These are phyloP conservation scores for Myotis lucifugus DNA, from an alignment of 2,113 vertebrate genomes.

Conservation along the genomic window DNA sequence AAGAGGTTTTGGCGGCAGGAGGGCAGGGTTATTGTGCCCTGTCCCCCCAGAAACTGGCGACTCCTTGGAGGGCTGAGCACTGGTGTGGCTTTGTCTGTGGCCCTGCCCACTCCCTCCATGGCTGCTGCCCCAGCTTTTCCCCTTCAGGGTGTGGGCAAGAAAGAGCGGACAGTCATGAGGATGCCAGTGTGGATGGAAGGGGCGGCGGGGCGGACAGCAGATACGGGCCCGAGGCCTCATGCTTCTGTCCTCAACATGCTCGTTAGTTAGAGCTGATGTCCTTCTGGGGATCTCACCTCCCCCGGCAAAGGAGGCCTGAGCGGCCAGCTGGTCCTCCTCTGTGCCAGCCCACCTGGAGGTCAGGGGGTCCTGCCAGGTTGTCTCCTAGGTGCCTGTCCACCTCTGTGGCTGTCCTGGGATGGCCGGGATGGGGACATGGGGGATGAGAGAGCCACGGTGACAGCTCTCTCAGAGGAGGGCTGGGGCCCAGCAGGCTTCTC, in stretches of 20 bases:
- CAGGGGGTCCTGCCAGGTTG: not conserved
- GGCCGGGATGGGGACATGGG: too few relatives aligned
- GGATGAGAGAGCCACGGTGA: rapidly evolving
- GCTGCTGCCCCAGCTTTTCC: not conserved
- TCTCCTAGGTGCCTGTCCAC: not conserved
- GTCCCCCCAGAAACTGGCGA: not conserved
- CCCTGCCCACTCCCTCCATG: not conserved
- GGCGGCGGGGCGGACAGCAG: not conserved
- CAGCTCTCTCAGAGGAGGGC: not conserved
- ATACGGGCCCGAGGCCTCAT: not conserved
- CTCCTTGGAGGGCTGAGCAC: not conserved
- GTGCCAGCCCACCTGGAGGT: not conserved
- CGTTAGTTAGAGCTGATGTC: not conserved
- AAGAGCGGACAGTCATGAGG: not conserved
- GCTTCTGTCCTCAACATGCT: not conserved
- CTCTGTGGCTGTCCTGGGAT: not conserved
- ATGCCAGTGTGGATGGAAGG: not conserved
- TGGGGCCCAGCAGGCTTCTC: rapidly evolving
- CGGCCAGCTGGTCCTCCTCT: not conserved
- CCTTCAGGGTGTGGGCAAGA: not conserved
- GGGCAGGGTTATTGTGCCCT: too few relatives aligned
- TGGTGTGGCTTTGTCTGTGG: not conserved
- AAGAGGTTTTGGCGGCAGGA: not conserved
- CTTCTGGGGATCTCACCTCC: not conserved
- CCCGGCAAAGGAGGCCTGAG: not conserved